These are phyloP conservation scores for Temnothorax curvispinosus DNA, from an alignment of 1,140 invertebrate genomes.

Conservation along the genomic window DNA sequence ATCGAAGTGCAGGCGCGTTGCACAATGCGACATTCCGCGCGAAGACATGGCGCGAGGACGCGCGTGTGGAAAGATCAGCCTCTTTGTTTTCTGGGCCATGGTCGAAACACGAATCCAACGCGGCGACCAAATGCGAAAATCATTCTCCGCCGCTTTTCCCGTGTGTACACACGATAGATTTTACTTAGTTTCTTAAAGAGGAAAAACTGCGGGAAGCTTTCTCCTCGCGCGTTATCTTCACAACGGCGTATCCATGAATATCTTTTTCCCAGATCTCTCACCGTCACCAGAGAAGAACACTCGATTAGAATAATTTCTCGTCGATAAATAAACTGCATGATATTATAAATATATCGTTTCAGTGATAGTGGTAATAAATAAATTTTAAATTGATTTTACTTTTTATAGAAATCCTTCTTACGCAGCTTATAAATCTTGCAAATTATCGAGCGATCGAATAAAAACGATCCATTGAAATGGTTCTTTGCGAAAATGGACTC, in stretches of 20 bases:
- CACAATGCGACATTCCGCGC: slow-evolving; percentile 71
- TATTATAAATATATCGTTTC: background rate
- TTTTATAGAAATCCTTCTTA: background rate
- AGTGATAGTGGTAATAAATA: background rate
- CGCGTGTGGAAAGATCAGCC: slow-evolving; percentile 70
- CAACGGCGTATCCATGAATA: background rate
- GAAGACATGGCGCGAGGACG: slow-evolving; percentile 63
- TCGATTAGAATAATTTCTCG: background rate
- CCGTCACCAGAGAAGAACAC: background rate
- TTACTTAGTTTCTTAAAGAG: background rate
- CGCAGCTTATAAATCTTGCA: background rate
- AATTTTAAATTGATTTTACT: background rate
- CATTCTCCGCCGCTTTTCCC: background rate
- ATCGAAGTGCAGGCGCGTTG: slow-evolving; percentile 70
- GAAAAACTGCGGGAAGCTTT: background rate
- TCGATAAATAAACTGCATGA: background rate
- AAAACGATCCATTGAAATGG: background rate
- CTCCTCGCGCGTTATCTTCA: background rate
- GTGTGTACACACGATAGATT: too few relatives aligned
- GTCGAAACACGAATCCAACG: slow-evolving; percentile 62
- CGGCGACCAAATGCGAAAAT: slow-evolving; percentile 12
- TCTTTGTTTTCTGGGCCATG: slow-evolving; percentile 76
- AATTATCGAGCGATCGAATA: background rate
- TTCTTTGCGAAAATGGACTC: background rate
- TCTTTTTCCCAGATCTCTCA: background rate